Percentiles rank a stretch among this genome's conserved stretches.
Conservation (phyloP, 2,888 invertebrate species). For the Dinocampus coccinellae region DNA sequence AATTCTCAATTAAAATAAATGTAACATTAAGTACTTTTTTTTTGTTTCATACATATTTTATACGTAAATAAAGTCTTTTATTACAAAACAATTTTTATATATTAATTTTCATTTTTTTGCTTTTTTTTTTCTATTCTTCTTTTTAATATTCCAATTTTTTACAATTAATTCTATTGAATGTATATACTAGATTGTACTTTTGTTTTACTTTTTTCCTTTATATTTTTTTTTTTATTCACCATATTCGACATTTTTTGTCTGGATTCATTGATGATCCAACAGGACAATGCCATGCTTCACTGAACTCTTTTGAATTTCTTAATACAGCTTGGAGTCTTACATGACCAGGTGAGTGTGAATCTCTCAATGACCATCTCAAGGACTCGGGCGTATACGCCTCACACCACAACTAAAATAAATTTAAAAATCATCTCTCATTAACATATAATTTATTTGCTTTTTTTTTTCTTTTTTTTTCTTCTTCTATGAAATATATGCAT, state of each 20-base stretch:
- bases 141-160: conserved; percentile 23
- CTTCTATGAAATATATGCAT: no score
- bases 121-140: conserved; percentile 24
- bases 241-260: conserved; percentile 69
- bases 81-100: conserved; percentile 44
- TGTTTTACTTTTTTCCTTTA: no score
- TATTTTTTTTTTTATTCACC: no score
- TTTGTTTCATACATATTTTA: conserved; percentile 34
- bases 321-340: conserved; percentile 79
- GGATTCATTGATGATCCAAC: conserved; percentile 74
- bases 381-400: conserved; percentile 79
- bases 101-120: conserved; percentile 3
- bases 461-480: not conserved
- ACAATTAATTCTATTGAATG: not conserved
- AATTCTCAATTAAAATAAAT: not conserved
- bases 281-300: conserved; percentile 72
- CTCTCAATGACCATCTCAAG: conserved; percentile 76
- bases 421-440: not conserved
- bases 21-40: conserved; percentile 2
- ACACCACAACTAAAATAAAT: conserved; percentile 81
- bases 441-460: not conserved
- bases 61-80: conserved; percentile 60
- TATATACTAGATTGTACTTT: not conserved
- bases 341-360: conserved; percentile 82
- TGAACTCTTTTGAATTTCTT: conserved; percentile 81